Percentiles rank a stretch among this genome's conserved stretches.
Evolutionary conservation across 2,113 vertebrate genomes (phyloP).

Genomic region (Odobenus rosmarus): DNA sequence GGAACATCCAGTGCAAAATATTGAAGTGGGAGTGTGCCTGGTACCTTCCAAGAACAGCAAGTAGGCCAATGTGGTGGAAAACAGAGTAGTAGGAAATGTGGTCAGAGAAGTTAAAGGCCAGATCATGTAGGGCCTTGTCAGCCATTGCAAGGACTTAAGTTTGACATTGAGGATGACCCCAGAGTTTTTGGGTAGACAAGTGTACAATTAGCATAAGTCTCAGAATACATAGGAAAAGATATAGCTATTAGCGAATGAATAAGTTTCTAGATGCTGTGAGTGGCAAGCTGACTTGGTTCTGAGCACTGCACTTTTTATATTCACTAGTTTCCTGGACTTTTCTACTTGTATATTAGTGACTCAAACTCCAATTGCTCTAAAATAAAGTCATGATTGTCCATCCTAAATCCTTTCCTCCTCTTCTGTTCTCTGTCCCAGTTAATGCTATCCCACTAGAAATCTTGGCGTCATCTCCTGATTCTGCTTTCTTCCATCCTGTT

Average conservation of each 20-base stretch:
- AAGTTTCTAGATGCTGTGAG: neutral
- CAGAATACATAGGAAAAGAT: slow-evolving; percentile 5
- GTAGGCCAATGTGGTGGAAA: neutral
- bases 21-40: neutral
- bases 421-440: neutral
- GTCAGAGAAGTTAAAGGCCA: neutral
- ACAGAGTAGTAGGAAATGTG: slow-evolving; percentile 3
- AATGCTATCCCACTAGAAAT: slow-evolving; percentile 2
- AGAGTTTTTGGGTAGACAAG: neutral
- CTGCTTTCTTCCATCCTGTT: neutral
- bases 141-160: neutral
- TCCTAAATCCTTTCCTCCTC: neutral
- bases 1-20: neutral
- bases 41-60: neutral
- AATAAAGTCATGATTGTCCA: neutral
- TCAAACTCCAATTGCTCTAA: neutral
- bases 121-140: neutral
- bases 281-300: neutral
- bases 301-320: neutral
- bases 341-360: neutral
- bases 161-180: neutral
- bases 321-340: slow-evolving; percentile 9
- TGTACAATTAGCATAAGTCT: neutral
- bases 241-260: neutral
- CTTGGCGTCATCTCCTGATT: neutral